Percentiles rank a stretch among this genome's conserved stretches.
phyloP scores from a whole-genome alignment of 2,113 vertebrate species.

The Phoenicopterus ruber region DNA sequence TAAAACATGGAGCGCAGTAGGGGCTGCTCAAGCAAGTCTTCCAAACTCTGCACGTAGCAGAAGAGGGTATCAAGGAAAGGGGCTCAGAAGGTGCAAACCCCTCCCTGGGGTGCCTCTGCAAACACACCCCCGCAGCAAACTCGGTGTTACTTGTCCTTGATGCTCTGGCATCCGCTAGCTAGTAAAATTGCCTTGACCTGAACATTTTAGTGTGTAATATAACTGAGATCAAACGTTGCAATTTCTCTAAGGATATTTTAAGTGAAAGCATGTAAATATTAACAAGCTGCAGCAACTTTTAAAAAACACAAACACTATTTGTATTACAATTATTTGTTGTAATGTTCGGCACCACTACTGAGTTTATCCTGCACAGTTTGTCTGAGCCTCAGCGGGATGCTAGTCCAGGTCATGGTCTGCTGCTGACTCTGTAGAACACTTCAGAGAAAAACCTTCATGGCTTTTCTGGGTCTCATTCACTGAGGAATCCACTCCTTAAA shows the following conservation, averaged over 20 bases:
- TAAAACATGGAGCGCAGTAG: not conserved
- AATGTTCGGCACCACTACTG: not conserved
- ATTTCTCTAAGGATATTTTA: not conserved
- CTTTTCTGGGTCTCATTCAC: not conserved
- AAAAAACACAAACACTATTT: not conserved
- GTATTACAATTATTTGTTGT: not conserved
- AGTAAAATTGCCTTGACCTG: not conserved
- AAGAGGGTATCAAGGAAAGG: not conserved
- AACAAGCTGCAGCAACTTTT: not conserved
- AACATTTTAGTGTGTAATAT: not conserved
- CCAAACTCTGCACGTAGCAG: not conserved
- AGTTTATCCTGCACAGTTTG: not conserved
- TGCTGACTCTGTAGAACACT: not conserved
- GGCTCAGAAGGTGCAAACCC: not conserved
- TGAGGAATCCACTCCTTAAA: not conserved
- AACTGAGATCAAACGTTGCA: not conserved
- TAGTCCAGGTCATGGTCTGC: not conserved
- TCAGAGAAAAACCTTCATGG: not conserved
- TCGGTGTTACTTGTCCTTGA: not conserved
- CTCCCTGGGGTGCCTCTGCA: not conserved
- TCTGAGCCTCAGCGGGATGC: not conserved
- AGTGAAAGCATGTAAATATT: not conserved
- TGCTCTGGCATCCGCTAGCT: not conserved
- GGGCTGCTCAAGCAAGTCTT: not conserved
- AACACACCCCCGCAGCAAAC: not conserved